Conservation (phyloP, 2,797 vertebrate species). For the Gephyroberyx darwinii region DNA sequence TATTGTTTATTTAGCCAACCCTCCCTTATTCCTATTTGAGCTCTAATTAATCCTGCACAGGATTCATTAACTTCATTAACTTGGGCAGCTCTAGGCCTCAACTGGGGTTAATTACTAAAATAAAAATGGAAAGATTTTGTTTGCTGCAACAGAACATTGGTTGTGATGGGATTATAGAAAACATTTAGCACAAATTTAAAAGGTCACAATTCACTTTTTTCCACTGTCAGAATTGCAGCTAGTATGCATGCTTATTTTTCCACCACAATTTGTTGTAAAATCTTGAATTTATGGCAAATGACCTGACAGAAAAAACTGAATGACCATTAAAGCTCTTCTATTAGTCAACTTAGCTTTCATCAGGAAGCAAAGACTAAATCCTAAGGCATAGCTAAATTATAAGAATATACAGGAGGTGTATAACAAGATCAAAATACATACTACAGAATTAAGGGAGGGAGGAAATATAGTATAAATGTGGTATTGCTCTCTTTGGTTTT, state of each 20-base stretch:
- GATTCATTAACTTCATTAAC: conserved; percentile 88
- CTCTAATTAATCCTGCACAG: conserved; percentile 89
- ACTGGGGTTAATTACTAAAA: conserved; percentile 88
- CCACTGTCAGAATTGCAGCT: conserved; percentile 25
- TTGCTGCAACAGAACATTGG: conserved; percentile 58
- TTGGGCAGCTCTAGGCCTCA: conserved; percentile 82
- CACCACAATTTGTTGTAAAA: background rate
- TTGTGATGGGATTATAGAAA: conserved; percentile 57
- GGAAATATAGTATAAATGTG: background rate
- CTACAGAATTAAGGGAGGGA: background rate
- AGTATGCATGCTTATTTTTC: background rate
- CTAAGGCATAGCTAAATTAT: conserved; percentile 13
- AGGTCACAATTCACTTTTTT: conserved; percentile 53
- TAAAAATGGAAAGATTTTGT: conserved; percentile 75
- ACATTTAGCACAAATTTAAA: conserved; percentile 43
- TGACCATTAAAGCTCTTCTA: conserved; percentile 33
- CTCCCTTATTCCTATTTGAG: conserved; percentile 79
- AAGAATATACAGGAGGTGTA: background rate
- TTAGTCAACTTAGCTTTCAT: conserved; percentile 40
- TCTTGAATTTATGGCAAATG: conserved; percentile 12
- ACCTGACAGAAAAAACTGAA: conserved; percentile 14
- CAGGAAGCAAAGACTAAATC: conserved; percentile 35
- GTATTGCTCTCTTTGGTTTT: conserved; percentile 7
- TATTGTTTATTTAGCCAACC: conserved; percentile 86
- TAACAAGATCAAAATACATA: conserved; percentile 5